Base-by-base conservation (phyloP, 2,888 invertebrate species). In the Cybosia mesomella region DNA sequence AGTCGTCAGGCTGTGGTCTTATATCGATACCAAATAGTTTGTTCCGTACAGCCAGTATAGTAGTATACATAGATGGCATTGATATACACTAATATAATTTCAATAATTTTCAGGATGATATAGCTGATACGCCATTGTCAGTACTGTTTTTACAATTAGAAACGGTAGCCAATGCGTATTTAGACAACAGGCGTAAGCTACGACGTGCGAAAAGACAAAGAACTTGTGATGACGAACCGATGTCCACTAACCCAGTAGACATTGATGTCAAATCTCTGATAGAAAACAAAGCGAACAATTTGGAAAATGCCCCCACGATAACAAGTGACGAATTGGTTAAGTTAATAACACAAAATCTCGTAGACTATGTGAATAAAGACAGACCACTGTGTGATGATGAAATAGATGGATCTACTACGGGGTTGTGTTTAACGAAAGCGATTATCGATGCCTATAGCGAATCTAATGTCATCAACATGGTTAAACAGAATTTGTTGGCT, bases 401-500 rank as follows among this genome's bases (percentile, higher is more conserved):
- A 73, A 83, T 89, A n/a, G 91, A 94, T 72, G 90, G 91, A 28
- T 85, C 89, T 49, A 88, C 91, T 0, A 82, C 85, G 2, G 89
- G 85, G 36, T 82, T 92, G 54, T 85, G 92, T 73, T 81, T 94
- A 43, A 94, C 94, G 28, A 92, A 94, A 77, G 91, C 95, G 54
- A 86, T 97, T 53, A 95, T 97, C 34, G 96, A 97, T 86, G 95
- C 97, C 36, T 95, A 97, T 78, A 96, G 97, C 83, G 95, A 96
- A 82, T 95, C 95, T 61, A 95, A 95, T 75, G 95, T 96, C 58
- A 95, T 97, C 77, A 92, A 95, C 68, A 75, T 91, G 7, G 94
- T 96, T 4, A 96, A 95, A 75, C 90, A 93, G 39, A 96, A 96
- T 81, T 89, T 96, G 72, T 89, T 93, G 55, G 82, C 89, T 69